Base-by-base conservation (phyloP, 2,113 vertebrate genomes). In the Argyrosomus japonicus region DNA sequence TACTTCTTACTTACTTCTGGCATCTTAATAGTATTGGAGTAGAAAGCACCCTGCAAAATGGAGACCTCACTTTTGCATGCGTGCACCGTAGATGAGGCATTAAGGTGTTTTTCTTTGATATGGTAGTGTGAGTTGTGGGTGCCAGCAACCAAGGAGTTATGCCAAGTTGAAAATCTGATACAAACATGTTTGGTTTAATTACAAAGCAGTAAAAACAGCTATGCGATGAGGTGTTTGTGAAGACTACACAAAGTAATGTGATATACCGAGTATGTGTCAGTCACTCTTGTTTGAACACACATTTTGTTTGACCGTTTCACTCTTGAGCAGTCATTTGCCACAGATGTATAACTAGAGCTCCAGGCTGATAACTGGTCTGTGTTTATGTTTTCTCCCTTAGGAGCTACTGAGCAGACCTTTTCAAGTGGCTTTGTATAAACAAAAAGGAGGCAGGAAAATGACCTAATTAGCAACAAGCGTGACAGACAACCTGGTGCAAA, bases 361-460 rank as follows among this genome's bases (percentile, higher is more conserved):
- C 18, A 71, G 25, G 5, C n/a, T 79, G 50, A 85, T 87, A 86
- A 83, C 48, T 10, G 8, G 21, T 79, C 62, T 83, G 13, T 89
- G 54, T 91, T 87, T 93, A 17, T 93, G 58, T 86, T 91, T 84
- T 83, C 17, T 68, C 50, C 61, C 25, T 7, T 62, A 93, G 92
- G 89, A 82, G 27, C 76, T 23, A 23, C 62, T 78, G 32, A 88
- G 51, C 50, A 43, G 72, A 75, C 19, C 9, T 13, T 79, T 68
- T 75, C 27, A 75, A 69, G 70, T 73, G 69, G 81, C 56, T 88
- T 83, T 71, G 69, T 75, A 54, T 58, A 60, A n/a, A 27, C 67
- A 64, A 86, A 47, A 82, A 64, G 21, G 56, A 77, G 54, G n/a
- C 29, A 58, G 47, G 67, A 92, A 90, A 86, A 93, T 94, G 91